These are phyloP conservation scores for Eristalinus aeneus DNA, from an alignment of 2,888 invertebrate genomes.

Conservation along the genomic window DNA sequence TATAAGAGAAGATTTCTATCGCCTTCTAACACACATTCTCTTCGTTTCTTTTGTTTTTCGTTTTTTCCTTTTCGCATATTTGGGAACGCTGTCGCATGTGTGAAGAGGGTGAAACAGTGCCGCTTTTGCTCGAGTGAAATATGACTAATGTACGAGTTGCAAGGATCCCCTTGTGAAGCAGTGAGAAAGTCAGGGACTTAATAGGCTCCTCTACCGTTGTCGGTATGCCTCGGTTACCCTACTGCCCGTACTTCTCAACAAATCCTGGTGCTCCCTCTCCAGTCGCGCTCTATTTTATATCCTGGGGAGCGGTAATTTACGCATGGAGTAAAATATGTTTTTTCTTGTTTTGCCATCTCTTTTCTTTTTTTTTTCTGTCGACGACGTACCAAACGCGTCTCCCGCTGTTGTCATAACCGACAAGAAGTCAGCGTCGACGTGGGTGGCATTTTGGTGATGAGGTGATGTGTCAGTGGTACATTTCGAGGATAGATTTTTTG, in stretches of 20 bases:
- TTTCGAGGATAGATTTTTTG: slow-evolving; percentile 16
- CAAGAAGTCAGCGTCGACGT: neutral
- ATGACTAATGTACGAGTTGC: slow-evolving; percentile 38
- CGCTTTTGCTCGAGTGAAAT: slow-evolving; percentile 16
- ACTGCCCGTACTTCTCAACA: neutral
- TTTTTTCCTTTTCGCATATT: neutral
- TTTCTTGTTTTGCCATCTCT: neutral
- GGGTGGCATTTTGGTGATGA: neutral
- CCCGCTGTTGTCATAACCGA: slow-evolving; percentile 43
- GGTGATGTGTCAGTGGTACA: slow-evolving; percentile 5
- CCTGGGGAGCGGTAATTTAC: slow-evolving; percentile 52
- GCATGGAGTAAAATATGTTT: slow-evolving; percentile 43
- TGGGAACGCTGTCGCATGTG: slow-evolving; percentile 21
- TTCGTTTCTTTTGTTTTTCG: neutral
- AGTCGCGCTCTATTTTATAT: slow-evolving; percentile 44
- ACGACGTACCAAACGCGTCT: neutral
- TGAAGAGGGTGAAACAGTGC: slow-evolving; percentile 3
- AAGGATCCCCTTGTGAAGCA: slow-evolving; percentile 14
- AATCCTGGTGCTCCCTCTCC: slow-evolving; percentile 22
- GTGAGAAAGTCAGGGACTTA: slow-evolving; percentile 30
- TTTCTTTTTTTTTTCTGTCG: slow-evolving; percentile 21
- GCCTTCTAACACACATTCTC: neutral
- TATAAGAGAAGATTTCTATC: neutral
- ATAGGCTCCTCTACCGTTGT: slow-evolving; percentile 30
- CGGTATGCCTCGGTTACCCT: neutral